Conservation (phyloP, 2,797 vertebrate genomes). For the Hyperoplus immaculatus region DNA sequence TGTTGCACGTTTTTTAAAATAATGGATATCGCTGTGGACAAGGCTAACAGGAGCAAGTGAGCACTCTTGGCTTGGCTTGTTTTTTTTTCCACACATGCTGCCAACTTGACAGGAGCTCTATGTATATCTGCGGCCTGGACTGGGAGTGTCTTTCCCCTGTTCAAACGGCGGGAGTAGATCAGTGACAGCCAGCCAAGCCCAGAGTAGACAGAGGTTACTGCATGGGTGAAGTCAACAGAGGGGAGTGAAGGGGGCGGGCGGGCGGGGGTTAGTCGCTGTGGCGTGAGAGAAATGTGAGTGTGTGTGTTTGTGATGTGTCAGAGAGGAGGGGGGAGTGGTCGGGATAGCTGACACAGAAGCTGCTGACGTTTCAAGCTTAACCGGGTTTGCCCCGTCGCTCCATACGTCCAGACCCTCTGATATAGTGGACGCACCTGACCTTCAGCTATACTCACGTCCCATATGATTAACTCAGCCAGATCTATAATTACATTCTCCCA, state of each 20-base stretch:
- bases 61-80: slow-evolving; percentile 31
- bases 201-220: slow-evolving; percentile 75
- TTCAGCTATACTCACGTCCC: slow-evolving; percentile 57
- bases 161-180: slow-evolving; percentile 78
- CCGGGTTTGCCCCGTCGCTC: slow-evolving; percentile 25
- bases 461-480: slow-evolving; percentile 61
- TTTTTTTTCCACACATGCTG: slow-evolving; percentile 54
- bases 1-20: slow-evolving; percentile 34
- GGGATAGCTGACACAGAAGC: slow-evolving; percentile 48
- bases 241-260: slow-evolving; percentile 35
- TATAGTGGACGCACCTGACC: slow-evolving; percentile 68
- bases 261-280: slow-evolving; percentile 7
- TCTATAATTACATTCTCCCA: slow-evolving; percentile 61
- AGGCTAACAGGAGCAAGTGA: slow-evolving; percentile 50
- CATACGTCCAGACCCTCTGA: slow-evolving; percentile 41
- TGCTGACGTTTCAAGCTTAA: slow-evolving; percentile 63
- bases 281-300: slow-evolving; percentile 43
- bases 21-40: slow-evolving; percentile 58
- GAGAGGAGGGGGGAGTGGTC: too few species aligned
- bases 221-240: slow-evolving; percentile 69
- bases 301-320: slow-evolving; percentile 40
- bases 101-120: slow-evolving; percentile 63
- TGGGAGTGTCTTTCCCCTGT: slow-evolving; percentile 75
- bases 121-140: slow-evolving; percentile 60
- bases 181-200: slow-evolving; percentile 77